Evolutionary conservation across 2,797 vertebrate species (phyloP), one percentile per base, ranked within the genome.

Genomic region (Labeo calbasu): DNA sequence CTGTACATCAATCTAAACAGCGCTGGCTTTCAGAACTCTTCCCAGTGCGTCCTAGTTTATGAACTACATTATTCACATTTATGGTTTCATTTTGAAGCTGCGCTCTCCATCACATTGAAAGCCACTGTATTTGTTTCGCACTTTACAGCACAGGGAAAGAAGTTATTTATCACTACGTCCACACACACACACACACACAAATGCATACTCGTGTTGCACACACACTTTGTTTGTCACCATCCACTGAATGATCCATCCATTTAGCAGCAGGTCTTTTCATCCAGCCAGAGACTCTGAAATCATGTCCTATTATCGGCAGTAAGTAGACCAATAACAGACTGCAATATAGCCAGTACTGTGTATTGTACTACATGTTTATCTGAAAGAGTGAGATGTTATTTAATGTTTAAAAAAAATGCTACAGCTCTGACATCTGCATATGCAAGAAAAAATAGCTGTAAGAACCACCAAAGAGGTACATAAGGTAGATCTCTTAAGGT

Each of bases 1-100:
- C 19, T 77, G 14, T 46, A 28, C 40, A 77, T 63, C n/a, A 77
- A 63, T 77, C n/a, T 48, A 43, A 63, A n/a, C 72, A 36, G 17
- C 3, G 0, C 17, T 48, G 2, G 36, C 43, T 69, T 69, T 53
- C 63, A 69, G 65, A 79, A 40, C 51, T 78, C 23, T 68, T n/a
- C 17, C 23, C 23, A 59, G 66, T 72, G 36, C 3, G 28, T 59
- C 21, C 73, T 73, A n/a, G 46, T 69, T 86, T 61, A 80, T 70
- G 43, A 73, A 28, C 48, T 70, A 76, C 53, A 81, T 84, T 81
- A 61, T 84, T 86, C 72, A 80, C 65, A 81, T 66, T 79, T 84
- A 77, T 43, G 9, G 50, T 72, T 75, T 81, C 48, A 77, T 25
- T 86, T 55, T 55, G 61, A 68, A 61, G 50, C 81, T 66, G 82